A percentile compares a stretch with the other conserved stretches of the same genome.
phyloP scores from a whole-genome alignment of 1,140 invertebrate genomes.

The Eciton burchellii region DNA sequence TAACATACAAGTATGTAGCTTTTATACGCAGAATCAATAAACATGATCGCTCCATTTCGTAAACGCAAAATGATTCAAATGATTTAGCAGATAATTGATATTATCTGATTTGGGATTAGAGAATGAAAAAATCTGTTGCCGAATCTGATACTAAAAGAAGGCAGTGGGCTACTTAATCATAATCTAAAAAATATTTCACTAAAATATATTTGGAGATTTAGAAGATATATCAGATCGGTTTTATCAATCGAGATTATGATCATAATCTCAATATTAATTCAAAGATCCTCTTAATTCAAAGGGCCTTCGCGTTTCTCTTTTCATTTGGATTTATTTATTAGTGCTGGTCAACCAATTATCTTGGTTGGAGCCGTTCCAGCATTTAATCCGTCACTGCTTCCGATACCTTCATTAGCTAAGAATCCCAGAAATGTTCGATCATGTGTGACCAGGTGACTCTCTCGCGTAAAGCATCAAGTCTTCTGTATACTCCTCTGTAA shows the following conservation, averaged over 20 bases:
- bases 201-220: no score
- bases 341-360: neutral
- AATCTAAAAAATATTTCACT: neutral
- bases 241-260: neutral
- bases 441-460: conserved; percentile 44
- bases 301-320: neutral
- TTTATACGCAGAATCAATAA: no score
- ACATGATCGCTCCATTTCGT: no score
- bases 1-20: neutral
- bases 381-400: conserved; percentile 21
- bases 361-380: neutral
- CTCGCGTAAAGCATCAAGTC: neutral
- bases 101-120: neutral
- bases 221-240: neutral
- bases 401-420: conserved; percentile 52
- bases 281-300: neutral
- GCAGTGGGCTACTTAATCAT: no score
- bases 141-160: neutral
- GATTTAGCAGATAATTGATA: neutral
- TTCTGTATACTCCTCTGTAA: conserved; percentile 43
- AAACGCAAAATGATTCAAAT: no score
- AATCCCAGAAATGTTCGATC: conserved; percentile 41
- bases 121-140: neutral
- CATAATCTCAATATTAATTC: neutral
- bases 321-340: neutral